Conservation (phyloP, 2,113 vertebrate genomes). For the Alexandromys fortis region DNA sequence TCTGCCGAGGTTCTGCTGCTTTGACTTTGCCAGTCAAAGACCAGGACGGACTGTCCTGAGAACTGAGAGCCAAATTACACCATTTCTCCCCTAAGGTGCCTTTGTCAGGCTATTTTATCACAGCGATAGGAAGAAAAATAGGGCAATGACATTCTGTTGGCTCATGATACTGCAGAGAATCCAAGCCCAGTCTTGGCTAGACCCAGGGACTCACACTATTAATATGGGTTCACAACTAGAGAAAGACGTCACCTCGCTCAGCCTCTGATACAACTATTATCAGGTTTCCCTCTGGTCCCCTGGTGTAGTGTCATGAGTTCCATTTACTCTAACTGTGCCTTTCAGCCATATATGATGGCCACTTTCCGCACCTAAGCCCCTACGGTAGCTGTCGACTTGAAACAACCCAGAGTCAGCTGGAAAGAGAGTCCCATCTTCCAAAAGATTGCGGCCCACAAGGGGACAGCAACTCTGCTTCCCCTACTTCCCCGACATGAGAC, state of each 20-base stretch:
- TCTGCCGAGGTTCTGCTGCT: neutral
- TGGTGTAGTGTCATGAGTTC: neutral
- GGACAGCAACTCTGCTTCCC: neutral
- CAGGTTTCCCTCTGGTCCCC: neutral
- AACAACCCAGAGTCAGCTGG: neutral
- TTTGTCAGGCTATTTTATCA: neutral
- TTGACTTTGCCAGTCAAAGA: neutral
- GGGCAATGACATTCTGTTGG: neutral
- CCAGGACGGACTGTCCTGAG: neutral
- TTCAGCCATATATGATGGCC: neutral
- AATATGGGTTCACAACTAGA: neutral
- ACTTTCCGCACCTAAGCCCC: neutral
- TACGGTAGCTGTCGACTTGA: neutral
- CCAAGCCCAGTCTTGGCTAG: neutral
- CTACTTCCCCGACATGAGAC: neutral
- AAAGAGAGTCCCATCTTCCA: neutral
- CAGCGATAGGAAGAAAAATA: neutral
- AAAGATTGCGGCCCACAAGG: neutral
- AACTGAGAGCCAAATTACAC: neutral
- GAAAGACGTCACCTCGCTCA: neutral
- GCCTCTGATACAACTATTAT: neutral
- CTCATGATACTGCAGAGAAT: neutral
- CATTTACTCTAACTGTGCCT: neutral
- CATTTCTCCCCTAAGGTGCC: no score
- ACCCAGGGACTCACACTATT: neutral